Conservation (phyloP, 64 coral and sea anemone genomes). For the Montipora sp. region DNA sequence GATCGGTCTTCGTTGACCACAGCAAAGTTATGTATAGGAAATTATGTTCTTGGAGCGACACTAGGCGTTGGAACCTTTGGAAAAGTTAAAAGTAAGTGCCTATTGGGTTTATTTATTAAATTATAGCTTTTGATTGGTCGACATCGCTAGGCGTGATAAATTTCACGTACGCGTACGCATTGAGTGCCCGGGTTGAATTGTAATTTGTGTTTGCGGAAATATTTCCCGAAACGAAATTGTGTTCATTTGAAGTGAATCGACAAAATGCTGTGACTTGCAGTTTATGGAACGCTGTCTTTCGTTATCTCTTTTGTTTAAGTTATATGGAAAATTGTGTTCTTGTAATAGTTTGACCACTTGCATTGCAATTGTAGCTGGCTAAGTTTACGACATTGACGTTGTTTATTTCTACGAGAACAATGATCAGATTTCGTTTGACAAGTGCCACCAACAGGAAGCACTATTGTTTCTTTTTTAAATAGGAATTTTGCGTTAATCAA, state of each 20-base stretch:
- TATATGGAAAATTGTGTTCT: neutral
- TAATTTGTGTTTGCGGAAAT: neutral
- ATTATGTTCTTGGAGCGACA: conserved; percentile 90
- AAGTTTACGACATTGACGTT: too few relatives aligned
- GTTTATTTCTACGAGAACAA: too few relatives aligned
- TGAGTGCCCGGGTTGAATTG: neutral
- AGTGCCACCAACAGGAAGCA: neutral
- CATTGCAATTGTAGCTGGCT: too few relatives aligned
- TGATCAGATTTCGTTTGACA: too few relatives aligned
- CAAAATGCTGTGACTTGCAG: neutral
- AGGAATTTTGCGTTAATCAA: neutral
- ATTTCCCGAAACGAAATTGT: neutral
- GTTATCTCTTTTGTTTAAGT: neutral
- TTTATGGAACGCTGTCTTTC: neutral
- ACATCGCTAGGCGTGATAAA: neutral
- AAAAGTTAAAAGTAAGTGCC: conserved; percentile 96
- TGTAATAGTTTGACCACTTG: too few relatives aligned
- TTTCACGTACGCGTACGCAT: conserved; percentile 7
- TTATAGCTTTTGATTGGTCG: neutral
- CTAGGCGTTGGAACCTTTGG: conserved; percentile 97
- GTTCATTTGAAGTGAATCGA: neutral
- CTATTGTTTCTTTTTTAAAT: neutral
- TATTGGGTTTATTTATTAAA: neutral
- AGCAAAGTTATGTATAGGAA: conserved; percentile 81
- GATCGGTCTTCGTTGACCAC: neutral